Conservation (phyloP, 2,113 vertebrate species). For the Neopipo cinnamomea region DNA sequence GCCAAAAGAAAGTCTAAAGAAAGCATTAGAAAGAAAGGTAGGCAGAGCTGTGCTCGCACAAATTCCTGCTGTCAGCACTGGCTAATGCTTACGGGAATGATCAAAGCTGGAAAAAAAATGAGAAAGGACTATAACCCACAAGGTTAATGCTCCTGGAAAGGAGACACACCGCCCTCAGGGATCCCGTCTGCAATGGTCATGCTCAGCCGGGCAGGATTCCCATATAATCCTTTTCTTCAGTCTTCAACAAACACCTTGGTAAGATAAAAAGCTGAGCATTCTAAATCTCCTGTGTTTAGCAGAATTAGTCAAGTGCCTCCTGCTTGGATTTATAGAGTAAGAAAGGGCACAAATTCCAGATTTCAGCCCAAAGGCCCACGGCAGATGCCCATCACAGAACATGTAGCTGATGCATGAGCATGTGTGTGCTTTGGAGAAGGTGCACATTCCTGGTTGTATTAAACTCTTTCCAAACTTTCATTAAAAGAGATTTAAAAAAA, state of each 20-base stretch:
- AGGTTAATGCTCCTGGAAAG: background rate
- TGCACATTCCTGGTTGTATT: background rate
- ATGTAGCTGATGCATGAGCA: background rate
- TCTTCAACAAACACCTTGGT: background rate
- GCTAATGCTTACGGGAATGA: background rate
- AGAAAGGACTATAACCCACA: background rate
- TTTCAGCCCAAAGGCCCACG: background rate
- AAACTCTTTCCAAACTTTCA: background rate
- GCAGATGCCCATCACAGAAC: background rate
- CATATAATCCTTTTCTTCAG: background rate
- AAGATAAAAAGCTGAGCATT: background rate
- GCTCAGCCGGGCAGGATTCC: background rate
- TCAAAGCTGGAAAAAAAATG: background rate
- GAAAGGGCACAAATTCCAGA: background rate
- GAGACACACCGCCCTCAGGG: background rate
- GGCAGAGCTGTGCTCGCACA: background rate
- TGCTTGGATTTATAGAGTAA: background rate
- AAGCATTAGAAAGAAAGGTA: background rate
- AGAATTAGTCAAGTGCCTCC: background rate
- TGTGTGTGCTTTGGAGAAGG: background rate
- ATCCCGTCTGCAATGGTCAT: background rate
- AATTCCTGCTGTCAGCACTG: background rate
- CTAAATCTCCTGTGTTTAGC: background rate
- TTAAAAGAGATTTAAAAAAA: background rate
- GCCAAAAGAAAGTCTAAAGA: background rate